A percentile compares a stretch with the other conserved stretches of the same genome.
phyloP scores from a whole-genome alignment of 2,888 invertebrate genomes.

The Oligia strigilis region DNA sequence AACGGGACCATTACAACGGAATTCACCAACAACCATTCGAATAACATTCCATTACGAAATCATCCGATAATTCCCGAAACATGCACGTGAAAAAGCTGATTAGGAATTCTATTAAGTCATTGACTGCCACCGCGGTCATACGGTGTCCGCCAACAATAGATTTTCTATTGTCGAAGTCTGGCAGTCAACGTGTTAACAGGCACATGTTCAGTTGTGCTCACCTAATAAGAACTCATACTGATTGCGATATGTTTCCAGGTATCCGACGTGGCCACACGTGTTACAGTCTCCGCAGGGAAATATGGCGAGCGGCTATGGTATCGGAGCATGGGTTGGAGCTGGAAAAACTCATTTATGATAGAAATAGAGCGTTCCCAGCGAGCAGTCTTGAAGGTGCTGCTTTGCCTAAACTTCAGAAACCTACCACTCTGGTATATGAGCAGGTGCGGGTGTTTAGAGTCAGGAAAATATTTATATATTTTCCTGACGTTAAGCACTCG shows the following conservation, averaged over 20 bases:
- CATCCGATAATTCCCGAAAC: neutral
- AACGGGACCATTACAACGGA: neutral
- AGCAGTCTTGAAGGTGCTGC: too few relatives aligned
- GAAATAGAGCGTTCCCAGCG: too few relatives aligned
- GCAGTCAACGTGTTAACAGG: too few relatives aligned
- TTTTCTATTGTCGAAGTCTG: too few relatives aligned
- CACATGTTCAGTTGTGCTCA: conserved; percentile 3
- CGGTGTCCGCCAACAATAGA: too few relatives aligned
- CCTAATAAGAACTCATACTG: conserved; percentile 13
- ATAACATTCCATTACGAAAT: neutral
- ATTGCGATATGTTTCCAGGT: conserved; percentile 21
- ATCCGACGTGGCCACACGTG: conserved; percentile 11
- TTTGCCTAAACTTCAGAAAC: too few relatives aligned
- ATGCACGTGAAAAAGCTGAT: conserved; percentile 7
- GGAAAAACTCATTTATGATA: neutral
- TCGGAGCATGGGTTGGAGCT: neutral
- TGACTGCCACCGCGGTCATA: too few relatives aligned
- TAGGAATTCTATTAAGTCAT: conserved; percentile 11
- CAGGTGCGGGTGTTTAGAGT: too few relatives aligned
- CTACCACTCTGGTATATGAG: too few relatives aligned
- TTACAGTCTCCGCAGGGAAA: conserved; percentile 34
- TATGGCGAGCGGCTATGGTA: conserved; percentile 8
- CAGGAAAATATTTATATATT: too few relatives aligned
- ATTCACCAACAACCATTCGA: neutral
- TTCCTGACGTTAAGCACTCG: too few relatives aligned